phyloP scores from a whole-genome alignment of 2,888 invertebrate genomes.

The Alentia gelatinosa region DNA sequence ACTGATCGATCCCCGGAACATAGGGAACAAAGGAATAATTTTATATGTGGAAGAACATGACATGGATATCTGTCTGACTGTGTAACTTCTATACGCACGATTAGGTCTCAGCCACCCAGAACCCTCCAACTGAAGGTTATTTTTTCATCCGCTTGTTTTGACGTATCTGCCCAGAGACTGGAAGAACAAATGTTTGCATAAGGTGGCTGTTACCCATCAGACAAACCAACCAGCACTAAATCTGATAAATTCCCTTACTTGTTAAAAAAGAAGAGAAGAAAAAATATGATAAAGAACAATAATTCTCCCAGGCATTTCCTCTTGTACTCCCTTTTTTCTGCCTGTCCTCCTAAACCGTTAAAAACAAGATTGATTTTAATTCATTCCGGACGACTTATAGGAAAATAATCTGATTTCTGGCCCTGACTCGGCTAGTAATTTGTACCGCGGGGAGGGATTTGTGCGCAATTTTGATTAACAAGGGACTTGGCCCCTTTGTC shows the following conservation, averaged over 20 bases:
- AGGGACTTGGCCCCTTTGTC: background rate
- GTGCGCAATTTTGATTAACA: background rate
- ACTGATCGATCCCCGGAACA: too few species aligned
- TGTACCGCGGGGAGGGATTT: background rate
- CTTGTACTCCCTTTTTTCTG: too few species aligned
- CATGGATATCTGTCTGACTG: too few species aligned
- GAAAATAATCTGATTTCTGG: conserved; percentile 7
- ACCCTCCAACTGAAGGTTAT: too few species aligned
- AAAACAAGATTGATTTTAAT: background rate
- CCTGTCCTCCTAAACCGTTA: background rate
- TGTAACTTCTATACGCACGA: too few species aligned
- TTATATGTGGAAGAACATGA: too few species aligned
- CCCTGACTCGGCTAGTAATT: background rate
- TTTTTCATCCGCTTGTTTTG: too few species aligned
- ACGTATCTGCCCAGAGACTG: too few species aligned
- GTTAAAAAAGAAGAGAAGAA: too few species aligned
- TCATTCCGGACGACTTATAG: background rate
- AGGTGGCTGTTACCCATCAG: background rate
- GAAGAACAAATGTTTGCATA: background rate
- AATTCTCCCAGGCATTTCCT: background rate
- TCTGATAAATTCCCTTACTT: background rate
- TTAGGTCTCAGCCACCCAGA: background rate
- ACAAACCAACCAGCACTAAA: background rate
- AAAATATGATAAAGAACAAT: too few species aligned
- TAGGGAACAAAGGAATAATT: too few species aligned